phyloP scores from a whole-genome alignment of 1,140 invertebrate genomes.

The Campoletis sonorensis region DNA sequence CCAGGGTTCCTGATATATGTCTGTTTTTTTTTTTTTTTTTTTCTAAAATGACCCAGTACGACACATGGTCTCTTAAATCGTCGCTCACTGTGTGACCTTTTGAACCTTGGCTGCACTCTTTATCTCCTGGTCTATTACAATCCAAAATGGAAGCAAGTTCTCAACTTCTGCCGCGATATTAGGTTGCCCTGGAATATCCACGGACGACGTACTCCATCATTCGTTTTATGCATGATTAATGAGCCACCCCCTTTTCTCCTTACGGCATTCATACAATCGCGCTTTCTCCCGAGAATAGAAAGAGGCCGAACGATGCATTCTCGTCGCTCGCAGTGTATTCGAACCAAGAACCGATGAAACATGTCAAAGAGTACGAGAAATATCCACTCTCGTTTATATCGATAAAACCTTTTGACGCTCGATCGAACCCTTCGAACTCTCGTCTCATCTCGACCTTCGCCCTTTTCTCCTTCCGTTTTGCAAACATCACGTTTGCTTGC shows the following conservation, averaged over 20 bases:
- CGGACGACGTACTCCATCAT: not conserved
- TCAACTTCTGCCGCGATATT: not conserved
- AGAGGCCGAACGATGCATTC: not conserved
- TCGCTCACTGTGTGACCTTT: not conserved
- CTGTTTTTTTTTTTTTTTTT: too few species aligned
- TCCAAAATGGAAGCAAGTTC: not conserved
- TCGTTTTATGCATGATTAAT: not conserved
- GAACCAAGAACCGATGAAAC: not conserved
- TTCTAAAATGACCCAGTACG: not conserved
- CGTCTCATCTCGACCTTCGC: conserved; percentile 17
- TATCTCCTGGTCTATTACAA: not conserved
- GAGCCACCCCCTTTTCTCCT: not conserved
- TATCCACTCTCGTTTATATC: conserved; percentile 3
- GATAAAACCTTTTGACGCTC: not conserved
- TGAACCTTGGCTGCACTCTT: not conserved
- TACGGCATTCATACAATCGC: too few species aligned
- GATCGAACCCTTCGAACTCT: not conserved
- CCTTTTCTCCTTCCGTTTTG: conserved; percentile 4
- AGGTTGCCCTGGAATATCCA: not conserved
- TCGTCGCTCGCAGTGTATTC: not conserved
- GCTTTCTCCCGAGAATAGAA: not conserved
- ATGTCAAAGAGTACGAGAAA: not conserved
- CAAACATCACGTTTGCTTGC: not conserved
- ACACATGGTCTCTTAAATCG: not conserved
- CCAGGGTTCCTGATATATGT: not conserved